Base-by-base conservation (phyloP, 2,888 invertebrate species). In the Spialia ferax region DNA sequence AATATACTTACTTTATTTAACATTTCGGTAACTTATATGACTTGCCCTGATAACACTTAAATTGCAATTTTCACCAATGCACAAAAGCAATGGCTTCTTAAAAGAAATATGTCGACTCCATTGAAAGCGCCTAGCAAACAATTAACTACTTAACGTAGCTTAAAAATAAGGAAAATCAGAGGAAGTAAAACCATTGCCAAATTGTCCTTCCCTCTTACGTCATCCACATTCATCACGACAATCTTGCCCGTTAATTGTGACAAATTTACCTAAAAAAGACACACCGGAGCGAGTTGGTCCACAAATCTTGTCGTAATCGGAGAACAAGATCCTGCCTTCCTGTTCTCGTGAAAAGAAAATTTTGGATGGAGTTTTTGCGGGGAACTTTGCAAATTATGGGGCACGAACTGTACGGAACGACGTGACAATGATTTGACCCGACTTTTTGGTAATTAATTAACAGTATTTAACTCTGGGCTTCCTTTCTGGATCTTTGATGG, bases 241-340 rank as follows among this genome's bases (percentile, higher is more conserved):
- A 52, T 52, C 52, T 52, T 7, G 13, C 13, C 70, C 72, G 69
- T 69, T 55, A 61, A 69, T 70, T 29, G 32, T 35, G 61, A 62
- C 50, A 62, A 62, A 62, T 62, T 52, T 52, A 26, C 35, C 35
- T 52, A 62, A 62, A 62, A 61, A 62, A 52, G 69, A 69, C 77
- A 75, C 77, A 78, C 77, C 22, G 70, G 63, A 69, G 70, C 70
- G 87, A 87, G 79, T 88, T 86, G 70, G 63, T 45, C 77, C 81
- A 87, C 87, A 88, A 89, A 88, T 89, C 88, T 85, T 69, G 63
- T 72, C 74, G 78, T 81, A 84, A 85, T 87, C 83, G 84, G 60
- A 73, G 79, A 72, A 79, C 76, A 75, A 74, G 72, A 50, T 50
- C 50, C 50, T 50, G 50, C 20, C 70, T 71, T 73, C 42, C 70